Evolutionary conservation across 2,113 vertebrate genomes (phyloP).

Genomic region (Thermophis baileyi): DNA sequence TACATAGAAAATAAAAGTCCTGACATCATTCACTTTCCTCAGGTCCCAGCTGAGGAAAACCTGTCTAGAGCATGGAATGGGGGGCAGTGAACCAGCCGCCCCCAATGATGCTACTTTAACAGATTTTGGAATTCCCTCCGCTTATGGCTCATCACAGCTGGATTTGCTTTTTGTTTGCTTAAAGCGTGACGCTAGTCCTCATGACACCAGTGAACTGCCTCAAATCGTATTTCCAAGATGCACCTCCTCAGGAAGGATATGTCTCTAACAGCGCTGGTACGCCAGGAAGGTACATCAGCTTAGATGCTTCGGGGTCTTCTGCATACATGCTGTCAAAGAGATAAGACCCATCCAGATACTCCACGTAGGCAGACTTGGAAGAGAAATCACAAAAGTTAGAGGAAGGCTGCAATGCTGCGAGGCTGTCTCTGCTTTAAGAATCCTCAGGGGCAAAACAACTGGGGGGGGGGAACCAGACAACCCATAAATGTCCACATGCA

Average conservation of each 20-base stretch:
- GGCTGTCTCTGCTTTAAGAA: background rate
- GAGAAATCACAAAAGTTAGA: slow-evolving; percentile 38
- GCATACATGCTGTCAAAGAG: slow-evolving; percentile 80
- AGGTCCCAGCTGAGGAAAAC: background rate
- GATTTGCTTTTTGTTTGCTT: background rate
- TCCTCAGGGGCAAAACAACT: background rate
- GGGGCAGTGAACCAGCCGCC: background rate
- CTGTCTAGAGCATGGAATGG: background rate
- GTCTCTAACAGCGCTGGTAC: slow-evolving; percentile 68
- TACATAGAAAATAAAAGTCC: background rate
- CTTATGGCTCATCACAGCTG: background rate
- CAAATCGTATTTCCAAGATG: background rate
- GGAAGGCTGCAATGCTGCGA: background rate
- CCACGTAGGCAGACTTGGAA: slow-evolving; percentile 83
- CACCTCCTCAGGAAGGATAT: slow-evolving; percentile 79
- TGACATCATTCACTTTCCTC: background rate
- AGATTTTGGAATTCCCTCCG: background rate
- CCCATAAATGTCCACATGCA: background rate
- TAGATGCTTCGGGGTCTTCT: slow-evolving; percentile 76
- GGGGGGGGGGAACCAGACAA: background rate
- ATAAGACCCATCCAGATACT: slow-evolving; percentile 77
- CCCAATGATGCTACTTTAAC: background rate
- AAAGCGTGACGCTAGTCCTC: background rate
- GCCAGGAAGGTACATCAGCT: slow-evolving; percentile 70
- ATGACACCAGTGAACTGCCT: background rate